Conservation (phyloP, 2,888 invertebrate genomes). For the Amaurobius ferox region DNA sequence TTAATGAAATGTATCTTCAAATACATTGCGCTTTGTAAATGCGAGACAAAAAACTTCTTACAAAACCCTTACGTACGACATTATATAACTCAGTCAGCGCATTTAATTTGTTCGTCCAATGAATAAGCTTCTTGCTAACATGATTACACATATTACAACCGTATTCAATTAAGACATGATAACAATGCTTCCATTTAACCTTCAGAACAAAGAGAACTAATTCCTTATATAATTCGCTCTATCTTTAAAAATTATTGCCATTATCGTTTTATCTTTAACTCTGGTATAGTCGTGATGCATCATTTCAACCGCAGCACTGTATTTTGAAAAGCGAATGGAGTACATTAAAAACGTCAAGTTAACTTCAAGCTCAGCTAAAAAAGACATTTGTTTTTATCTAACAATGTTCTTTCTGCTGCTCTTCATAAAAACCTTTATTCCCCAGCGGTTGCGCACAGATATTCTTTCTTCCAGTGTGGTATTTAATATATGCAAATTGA, state of each 20-base stretch:
- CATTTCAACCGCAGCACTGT: not conserved
- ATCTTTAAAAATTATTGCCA: not conserved
- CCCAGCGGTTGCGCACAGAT: slow-evolving; percentile 22
- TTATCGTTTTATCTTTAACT: not conserved
- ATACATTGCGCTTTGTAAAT: too few relatives aligned
- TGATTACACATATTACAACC: not conserved
- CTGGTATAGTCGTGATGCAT: not conserved
- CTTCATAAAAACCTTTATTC: slow-evolving; percentile 23
- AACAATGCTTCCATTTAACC: not conserved
- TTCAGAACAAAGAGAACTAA: not conserved
- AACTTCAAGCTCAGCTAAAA: slow-evolving; percentile 19
- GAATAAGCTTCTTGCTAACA: not conserved
- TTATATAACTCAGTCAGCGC: not conserved
- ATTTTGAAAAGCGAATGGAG: not conserved
- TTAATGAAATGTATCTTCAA: too few relatives aligned
- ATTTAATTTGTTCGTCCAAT: not conserved
- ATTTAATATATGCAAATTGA: slow-evolving; percentile 46
- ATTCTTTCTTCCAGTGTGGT: slow-evolving; percentile 29
- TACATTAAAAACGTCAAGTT: slow-evolving; percentile 6
- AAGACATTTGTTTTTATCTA: not conserved
- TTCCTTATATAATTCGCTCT: not conserved
- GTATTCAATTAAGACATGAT: not conserved
- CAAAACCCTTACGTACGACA: not conserved
- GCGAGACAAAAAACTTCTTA: not conserved
- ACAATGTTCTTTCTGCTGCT: slow-evolving; percentile 6